phyloP scores from a whole-genome alignment of 1,140 invertebrate species.

The Yoshiicerus persimilis region DNA sequence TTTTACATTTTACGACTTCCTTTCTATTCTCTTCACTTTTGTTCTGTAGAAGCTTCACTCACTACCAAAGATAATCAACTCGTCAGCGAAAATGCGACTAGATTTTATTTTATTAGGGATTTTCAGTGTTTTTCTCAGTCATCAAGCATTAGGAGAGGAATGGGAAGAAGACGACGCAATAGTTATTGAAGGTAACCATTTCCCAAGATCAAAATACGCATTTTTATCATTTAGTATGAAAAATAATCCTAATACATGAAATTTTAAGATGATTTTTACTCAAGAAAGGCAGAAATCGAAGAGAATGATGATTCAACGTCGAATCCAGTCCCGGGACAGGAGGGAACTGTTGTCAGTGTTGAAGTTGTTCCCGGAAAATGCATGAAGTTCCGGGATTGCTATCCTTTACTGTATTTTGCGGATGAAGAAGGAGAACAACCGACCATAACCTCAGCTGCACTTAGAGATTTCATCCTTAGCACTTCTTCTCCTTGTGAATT shows the following conservation, averaged over 20 bases:
- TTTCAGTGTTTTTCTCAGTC: neutral
- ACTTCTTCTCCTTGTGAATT: slow-evolving; percentile 25
- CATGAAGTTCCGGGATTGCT: slow-evolving; percentile 25
- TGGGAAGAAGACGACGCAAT: neutral
- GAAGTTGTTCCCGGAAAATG: slow-evolving; percentile 29
- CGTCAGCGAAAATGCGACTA: neutral
- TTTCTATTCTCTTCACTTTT: neutral
- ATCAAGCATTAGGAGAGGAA: neutral
- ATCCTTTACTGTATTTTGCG: slow-evolving; percentile 18
- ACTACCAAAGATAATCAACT: neutral
- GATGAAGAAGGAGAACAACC: slow-evolving; percentile 1
- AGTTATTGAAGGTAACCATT: neutral
- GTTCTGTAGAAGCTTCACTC: neutral
- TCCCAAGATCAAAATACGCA: neutral
- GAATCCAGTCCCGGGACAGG: neutral
- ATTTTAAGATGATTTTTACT: neutral
- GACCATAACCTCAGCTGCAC: neutral
- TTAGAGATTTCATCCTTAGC: slow-evolving; percentile 27
- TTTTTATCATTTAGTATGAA: neutral
- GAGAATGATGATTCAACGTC: neutral
- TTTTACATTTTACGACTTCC: neutral
- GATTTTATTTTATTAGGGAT: neutral
- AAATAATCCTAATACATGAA: neutral
- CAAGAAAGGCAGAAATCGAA: neutral
- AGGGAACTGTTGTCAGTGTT: neutral